These are phyloP conservation scores for Eupsilia transversa DNA, from an alignment of 2,888 invertebrate genomes.

Conservation along the genomic window DNA sequence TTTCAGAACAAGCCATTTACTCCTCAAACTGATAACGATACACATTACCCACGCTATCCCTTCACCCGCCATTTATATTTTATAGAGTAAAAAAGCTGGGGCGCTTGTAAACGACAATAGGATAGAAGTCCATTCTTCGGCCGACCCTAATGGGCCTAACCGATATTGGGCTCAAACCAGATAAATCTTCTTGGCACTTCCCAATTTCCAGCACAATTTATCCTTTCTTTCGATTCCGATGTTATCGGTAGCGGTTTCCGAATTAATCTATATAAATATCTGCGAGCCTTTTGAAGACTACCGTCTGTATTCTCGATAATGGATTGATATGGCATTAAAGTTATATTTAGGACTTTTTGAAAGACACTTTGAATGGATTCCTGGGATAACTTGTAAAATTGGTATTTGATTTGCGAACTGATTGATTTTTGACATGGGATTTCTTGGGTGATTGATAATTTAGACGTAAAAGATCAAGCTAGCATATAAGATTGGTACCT, in stretches of 20 bases:
- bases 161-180: constrained; percentile 66
- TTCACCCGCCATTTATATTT: constrained; percentile 43
- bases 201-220: constrained; percentile 69
- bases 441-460: neutral
- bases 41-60: constrained; percentile 17
- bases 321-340: constrained; percentile 12
- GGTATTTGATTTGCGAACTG: neutral
- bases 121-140: constrained; percentile 56
- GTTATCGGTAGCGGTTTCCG: constrained; percentile 47
- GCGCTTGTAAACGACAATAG: constrained; percentile 53
- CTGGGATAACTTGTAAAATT: too few species aligned
- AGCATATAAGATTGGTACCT: neutral
- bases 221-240: constrained; percentile 60
- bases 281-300: constrained; percentile 32
- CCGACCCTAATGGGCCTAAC: constrained; percentile 59
- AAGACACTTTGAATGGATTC: neutral
- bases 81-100: constrained; percentile 41
- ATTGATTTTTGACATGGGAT: neutral
- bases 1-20: constrained; percentile 18
- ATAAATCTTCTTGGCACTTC: constrained; percentile 71
- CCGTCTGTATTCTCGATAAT: constrained; percentile 12
- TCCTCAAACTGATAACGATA: constrained; percentile 21
- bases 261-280: constrained; percentile 62
- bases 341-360: constrained; percentile 22
- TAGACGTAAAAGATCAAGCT: neutral